Evolutionary conservation across 2,797 vertebrate species (phyloP), one percentile per base, ranked within the genome.

Genomic region (Myotis daubentonii): DNA sequence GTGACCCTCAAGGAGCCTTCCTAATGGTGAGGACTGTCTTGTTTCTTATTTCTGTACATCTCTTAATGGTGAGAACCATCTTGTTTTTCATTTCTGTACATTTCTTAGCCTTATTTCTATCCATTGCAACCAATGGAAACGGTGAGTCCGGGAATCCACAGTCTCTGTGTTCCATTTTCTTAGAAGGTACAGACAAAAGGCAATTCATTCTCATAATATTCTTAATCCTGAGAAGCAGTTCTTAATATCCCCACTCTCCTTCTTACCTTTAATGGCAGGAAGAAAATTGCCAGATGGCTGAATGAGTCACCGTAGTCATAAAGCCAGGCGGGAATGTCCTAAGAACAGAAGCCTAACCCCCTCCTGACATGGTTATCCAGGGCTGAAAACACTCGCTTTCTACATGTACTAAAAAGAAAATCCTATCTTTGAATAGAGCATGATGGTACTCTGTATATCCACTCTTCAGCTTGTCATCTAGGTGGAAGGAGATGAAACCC

Each of bases 191-290:
- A 3, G 38, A 66, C 53, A 55, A 81, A 71, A 90, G 60, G 30
- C 47, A 76, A 55, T 74, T 86, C n/a, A 49, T 93, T 95, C 55
- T 68, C 49, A 91, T 36, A 87, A 92, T 72, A 60, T n/a, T 53
- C n/a, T 66, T 47, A 75, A 70, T 60, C 60, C 82, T 44, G 20
- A 90, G 33, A 78, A 93, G 22, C 33, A 89, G 60, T 74, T 91
- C 30, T 13, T 70, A 74, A 70, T 22, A n/a, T 60, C 11, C 60
- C 20, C 30, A 13, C 12, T 84, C 44, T 92, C 62, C 33, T 62
- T 74, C 66, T 76, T 20, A 66, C 44, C 71, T 84, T 66, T 80
- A 83, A 55, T n/a, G 30, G 38, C 13, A 60, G 55, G 28, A 89
- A 70, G 65, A 84, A 68, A 75, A 70, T 47, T 78, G 20, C 49